Conservation (phyloP, 2,113 vertebrate species). For the Cervus canadensis region DNA sequence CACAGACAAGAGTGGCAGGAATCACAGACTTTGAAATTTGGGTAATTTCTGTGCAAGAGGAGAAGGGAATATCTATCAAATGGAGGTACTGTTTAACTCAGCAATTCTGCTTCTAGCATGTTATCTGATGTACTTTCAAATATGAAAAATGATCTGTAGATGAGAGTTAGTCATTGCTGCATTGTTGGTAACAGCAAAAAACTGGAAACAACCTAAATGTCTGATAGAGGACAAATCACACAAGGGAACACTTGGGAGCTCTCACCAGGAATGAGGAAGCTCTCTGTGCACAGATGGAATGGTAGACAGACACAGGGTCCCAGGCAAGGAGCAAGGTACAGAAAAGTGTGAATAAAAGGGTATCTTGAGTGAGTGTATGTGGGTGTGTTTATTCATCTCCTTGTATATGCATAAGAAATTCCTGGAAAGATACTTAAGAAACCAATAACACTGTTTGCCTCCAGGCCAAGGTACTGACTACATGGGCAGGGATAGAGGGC, state of each 20-base stretch:
- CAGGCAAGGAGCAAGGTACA: neutral
- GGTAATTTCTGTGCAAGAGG: neutral
- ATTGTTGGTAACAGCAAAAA: neutral
- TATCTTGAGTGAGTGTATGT: neutral
- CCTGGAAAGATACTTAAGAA: neutral
- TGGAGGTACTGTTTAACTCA: neutral
- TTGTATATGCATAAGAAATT: neutral
- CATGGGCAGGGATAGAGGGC: neutral
- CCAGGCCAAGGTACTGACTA: neutral
- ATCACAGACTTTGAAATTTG: neutral
- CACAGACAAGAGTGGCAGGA: neutral
- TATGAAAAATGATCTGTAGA: conserved; percentile 7
- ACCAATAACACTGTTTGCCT: neutral
- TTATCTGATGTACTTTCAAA: conserved; percentile 36
- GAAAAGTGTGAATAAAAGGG: neutral
- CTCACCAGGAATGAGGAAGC: neutral
- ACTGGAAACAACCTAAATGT: neutral
- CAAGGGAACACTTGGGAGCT: neutral
- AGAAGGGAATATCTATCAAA: neutral
- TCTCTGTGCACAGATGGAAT: neutral
- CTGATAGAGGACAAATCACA: neutral
- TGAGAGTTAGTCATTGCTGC: neutral
- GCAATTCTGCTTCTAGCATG: neutral
- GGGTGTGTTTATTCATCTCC: neutral
- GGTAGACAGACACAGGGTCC: neutral